Conservation (phyloP, 2,113 vertebrate genomes). For the Leucopsar rothschildi region DNA sequence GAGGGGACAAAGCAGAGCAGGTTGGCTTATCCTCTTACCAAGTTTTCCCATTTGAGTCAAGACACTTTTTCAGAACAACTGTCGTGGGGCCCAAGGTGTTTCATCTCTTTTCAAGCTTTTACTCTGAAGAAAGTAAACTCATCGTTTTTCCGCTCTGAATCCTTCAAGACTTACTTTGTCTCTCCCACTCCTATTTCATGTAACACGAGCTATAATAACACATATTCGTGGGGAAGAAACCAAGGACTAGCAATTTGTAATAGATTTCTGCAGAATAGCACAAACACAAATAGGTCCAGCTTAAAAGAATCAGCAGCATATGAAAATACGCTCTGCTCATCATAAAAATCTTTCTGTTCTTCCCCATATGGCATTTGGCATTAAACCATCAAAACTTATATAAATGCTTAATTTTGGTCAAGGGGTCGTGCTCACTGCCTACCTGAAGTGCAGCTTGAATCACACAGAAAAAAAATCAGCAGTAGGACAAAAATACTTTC, state of each 20-base stretch:
- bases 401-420: not conserved
- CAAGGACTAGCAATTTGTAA: not conserved
- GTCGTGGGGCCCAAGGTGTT: accelerated
- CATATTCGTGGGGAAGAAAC: not conserved
- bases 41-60: not conserved
- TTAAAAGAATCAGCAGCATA: not conserved
- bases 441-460: not conserved
- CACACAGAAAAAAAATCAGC: not conserved
- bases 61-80: not conserved
- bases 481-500: not conserved
- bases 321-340: not conserved
- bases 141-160: not conserved
- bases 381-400: not conserved
- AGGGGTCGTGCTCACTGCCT: not conserved
- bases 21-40: not conserved
- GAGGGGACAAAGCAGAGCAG: not conserved
- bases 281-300: not conserved
- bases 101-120: not conserved
- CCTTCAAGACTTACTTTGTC: not conserved
- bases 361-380: not conserved
- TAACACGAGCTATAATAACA: not conserved
- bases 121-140: not conserved
- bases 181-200: not conserved
- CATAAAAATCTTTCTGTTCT: not conserved
- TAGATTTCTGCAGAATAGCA: not conserved